Percentiles rank a stretch among this genome's conserved stretches.
Conservation (phyloP, 2,113 vertebrate genomes). For the Struthio camelus region DNA sequence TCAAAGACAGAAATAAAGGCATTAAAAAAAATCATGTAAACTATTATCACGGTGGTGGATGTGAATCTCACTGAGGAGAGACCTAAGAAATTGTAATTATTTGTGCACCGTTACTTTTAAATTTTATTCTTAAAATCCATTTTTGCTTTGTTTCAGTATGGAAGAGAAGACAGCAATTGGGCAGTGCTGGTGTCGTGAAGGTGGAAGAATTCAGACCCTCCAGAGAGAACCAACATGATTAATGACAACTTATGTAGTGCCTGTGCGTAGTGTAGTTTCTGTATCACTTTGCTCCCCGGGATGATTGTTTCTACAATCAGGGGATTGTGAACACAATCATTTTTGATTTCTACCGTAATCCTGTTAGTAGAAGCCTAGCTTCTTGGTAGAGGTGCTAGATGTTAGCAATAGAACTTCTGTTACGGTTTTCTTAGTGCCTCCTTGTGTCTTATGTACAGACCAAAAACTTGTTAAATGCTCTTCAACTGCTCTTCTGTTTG, state of each 20-base stretch:
- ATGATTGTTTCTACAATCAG: conserved; percentile 51
- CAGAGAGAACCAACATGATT: neutral
- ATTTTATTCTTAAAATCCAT: neutral
- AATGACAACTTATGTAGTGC: conserved; percentile 43
- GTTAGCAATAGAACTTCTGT: conserved; percentile 68
- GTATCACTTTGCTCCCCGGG: conserved; percentile 17
- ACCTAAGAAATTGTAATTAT: neutral
- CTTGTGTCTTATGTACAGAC: conserved; percentile 24
- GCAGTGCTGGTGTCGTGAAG: conserved; percentile 73
- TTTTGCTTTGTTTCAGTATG: conserved; percentile 78
- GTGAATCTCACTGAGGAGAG: neutral
- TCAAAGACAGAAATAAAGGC: neutral
- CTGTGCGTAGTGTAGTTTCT: conserved; percentile 48
- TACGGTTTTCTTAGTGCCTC: conserved; percentile 63
- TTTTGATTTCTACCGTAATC: conserved; percentile 50
- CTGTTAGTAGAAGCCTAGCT: conserved; percentile 44
- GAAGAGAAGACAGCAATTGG: conserved; percentile 82
- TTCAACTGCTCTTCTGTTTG: conserved; percentile 68
- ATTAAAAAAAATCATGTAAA: neutral
- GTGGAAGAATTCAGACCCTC: neutral
- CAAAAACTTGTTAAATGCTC: conserved; percentile 37
- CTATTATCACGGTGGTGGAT: neutral
- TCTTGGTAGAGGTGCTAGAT: conserved; percentile 67
- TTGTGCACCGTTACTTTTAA: neutral
- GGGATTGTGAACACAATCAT: conserved; percentile 47